These are phyloP conservation scores for Amblyopsis hoosieri DNA, from an alignment of 2,797 vertebrate genomes.

Conservation along the genomic window DNA sequence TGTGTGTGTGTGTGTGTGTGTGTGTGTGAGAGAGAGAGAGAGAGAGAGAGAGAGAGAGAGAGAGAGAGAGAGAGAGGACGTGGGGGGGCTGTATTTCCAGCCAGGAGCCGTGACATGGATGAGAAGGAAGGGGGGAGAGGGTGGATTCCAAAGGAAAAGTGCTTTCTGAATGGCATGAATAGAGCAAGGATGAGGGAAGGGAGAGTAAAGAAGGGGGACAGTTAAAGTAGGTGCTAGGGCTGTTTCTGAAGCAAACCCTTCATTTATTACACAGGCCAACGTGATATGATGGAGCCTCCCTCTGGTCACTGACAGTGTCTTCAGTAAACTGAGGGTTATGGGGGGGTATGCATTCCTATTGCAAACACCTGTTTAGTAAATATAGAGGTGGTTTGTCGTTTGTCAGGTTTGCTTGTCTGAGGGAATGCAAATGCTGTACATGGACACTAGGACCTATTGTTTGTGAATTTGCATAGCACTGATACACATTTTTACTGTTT, in stretches of 20 bases:
- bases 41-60: slow-evolving; percentile 32
- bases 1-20: slow-evolving; percentile 35
- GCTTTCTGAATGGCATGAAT: slow-evolving; percentile 76
- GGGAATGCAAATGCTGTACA: slow-evolving; percentile 57
- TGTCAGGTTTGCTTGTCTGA: background rate
- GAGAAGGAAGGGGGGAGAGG: slow-evolving; percentile 61
- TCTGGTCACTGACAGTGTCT: background rate
- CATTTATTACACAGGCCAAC: background rate
- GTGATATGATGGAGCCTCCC: slow-evolving; percentile 15
- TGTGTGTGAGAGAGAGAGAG: background rate
- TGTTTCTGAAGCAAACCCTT: slow-evolving; percentile 27
- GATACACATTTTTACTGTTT: slow-evolving; percentile 10
- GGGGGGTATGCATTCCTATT: background rate
- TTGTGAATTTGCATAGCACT: slow-evolving; percentile 57
- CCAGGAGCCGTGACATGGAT: slow-evolving; percentile 76
- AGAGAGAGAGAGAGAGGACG: slow-evolving; percentile 27
- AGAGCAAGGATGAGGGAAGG: slow-evolving; percentile 60
- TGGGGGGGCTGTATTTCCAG: slow-evolving; percentile 53
- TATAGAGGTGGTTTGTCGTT: slow-evolving; percentile 8
- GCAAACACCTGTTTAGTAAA: slow-evolving; percentile 7
- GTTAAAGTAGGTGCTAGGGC: slow-evolving; percentile 28
- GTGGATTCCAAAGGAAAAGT: slow-evolving; percentile 67
- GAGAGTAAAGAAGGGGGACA: slow-evolving; percentile 37
- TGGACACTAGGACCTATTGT: slow-evolving; percentile 31
- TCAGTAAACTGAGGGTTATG: background rate